Evolutionary conservation across 2,888 invertebrate species (phyloP), one percentile per base, ranked within the genome.

Genomic region (Caenorhabditis macrosperma): DNA sequence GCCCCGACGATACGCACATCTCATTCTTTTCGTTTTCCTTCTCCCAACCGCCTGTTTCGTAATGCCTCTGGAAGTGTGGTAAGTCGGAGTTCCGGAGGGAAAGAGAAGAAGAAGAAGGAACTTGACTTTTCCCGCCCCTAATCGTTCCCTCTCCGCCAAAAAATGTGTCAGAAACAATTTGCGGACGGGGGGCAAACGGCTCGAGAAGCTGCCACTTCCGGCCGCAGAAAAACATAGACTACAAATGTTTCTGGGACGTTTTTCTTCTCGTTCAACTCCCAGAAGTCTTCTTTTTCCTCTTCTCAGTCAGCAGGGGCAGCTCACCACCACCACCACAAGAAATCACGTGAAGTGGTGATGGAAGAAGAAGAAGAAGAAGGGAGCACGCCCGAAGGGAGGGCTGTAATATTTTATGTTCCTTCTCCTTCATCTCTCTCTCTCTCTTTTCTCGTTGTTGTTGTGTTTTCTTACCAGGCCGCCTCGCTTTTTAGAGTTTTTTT

Each of bases 351-450:
- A 72, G 67, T 57, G 67, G 67, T 44, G 48, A 33, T 48, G 61
- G 61, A n/a, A n/a, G n/a, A n/a, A n/a, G n/a, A n/a, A n/a, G n/a
- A n/a, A n/a, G n/a, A n/a, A n/a, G 38, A 41, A 46, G 46, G 28
- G 55, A 67, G 46, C 41, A 67, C 17, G 30, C 41, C 44, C 44
- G 30, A 46, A 22, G 57, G 57, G 48, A 50, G 67, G 17, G 71
- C 71, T 72, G 61, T 72, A 71, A 72, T 72, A 63, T 72, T 72
- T 72, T 72, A 72, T 72, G 71, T 61, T 63, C 71, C 61, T 54
- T 48, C 28, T 30, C 55, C 24, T 24, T 22, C 35, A 22, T 48
- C 46, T 60, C 46, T 41, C 44, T 44, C 35, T 55, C 57, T 50
- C 38, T 48, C 35, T 67, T 50, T 59, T 57, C 38, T 61, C 71